Base-by-base conservation (phyloP, 2,797 vertebrate genomes). In the Hydrolagus colliei region DNA sequence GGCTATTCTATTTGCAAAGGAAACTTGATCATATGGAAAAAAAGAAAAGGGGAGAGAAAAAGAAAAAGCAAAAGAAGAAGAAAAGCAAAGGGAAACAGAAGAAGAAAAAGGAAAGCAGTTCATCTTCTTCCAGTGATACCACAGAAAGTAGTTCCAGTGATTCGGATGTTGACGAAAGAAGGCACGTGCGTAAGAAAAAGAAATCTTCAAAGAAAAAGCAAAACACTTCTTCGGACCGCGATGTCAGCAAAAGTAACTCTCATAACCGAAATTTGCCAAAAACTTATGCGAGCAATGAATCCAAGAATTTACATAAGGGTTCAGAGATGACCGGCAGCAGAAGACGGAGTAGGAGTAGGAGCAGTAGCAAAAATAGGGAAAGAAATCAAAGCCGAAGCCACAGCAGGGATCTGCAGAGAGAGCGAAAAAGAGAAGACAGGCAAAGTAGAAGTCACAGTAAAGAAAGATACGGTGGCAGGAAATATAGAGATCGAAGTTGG, bases 1-100 rank as follows among this genome's bases (percentile, higher is more conserved):
- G 14, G 68, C 35, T n/a, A 61, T 61, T 77, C 10, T 82, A 52
- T 1, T 73, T 89, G 85, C 78, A 73, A 88, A 99, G 98, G 93
- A 99, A 99, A 92, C 93, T 99, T 13, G 98, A 99, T 90, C 96
- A 94, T 72, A 93, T 99, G 74, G 97, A 99, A 86, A 97, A 97
- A 91, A 93, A 97, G 88, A 96, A 95, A 87, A 95, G 93, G 86
- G 93, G 94, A 88, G 95, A 94, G 90, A 96, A 93, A 90, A 94
- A 94, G 88, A 94, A 94, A 89, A 94, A 93, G 87, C 89, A 91
- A 87, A 93, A 93, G 80, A 95, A 95, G 88, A 92, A 93, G 87
- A 97, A 98, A 92, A 92, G 87, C 86, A 95, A 89, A 92, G 91
- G 87, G 89, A 95, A 95, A 90, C 91, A 92, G 85, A 94, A 91